phyloP scores from a whole-genome alignment of 2,888 invertebrate species.

The Shargacucullia verbasci region DNA sequence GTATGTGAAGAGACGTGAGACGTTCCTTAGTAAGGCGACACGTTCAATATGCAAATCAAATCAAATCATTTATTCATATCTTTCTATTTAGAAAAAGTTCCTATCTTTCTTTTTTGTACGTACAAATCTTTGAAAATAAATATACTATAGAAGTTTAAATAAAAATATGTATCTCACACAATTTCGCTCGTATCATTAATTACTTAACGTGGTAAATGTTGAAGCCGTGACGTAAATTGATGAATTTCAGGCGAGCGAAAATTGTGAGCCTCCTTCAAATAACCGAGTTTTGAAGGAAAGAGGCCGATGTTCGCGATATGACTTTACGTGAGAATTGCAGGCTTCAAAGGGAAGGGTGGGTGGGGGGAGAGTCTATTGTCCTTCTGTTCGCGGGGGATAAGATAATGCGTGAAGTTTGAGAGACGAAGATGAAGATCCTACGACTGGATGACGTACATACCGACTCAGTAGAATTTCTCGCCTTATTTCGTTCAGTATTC shows the following conservation, averaged over 20 bases:
- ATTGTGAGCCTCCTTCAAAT: constrained; percentile 17
- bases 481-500: background rate
- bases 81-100: too few relatives aligned
- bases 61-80: too few relatives aligned
- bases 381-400: background rate
- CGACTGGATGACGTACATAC: too few relatives aligned
- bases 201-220: background rate
- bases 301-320: constrained; percentile 43
- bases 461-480: background rate
- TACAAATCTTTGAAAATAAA: too few relatives aligned
- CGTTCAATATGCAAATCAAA: too few relatives aligned
- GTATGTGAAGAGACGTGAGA: too few relatives aligned
- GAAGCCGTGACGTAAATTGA: constrained; percentile 24
- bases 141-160: too few relatives aligned
- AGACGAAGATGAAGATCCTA: too few relatives aligned
- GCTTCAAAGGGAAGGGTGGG: background rate
- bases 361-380: background rate
- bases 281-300: constrained; percentile 33
- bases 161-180: too few relatives aligned
- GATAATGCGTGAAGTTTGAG: constrained; percentile 16
- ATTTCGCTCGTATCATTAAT: constrained; percentile 3
- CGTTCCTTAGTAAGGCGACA: too few relatives aligned
- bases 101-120: too few relatives aligned
- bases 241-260: constrained; percentile 14
- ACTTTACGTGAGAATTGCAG: constrained; percentile 46